Percentiles rank a stretch among this genome's conserved stretches.
Conservation (phyloP, 1,140 invertebrate species). For the Drosophila nasuta region DNA sequence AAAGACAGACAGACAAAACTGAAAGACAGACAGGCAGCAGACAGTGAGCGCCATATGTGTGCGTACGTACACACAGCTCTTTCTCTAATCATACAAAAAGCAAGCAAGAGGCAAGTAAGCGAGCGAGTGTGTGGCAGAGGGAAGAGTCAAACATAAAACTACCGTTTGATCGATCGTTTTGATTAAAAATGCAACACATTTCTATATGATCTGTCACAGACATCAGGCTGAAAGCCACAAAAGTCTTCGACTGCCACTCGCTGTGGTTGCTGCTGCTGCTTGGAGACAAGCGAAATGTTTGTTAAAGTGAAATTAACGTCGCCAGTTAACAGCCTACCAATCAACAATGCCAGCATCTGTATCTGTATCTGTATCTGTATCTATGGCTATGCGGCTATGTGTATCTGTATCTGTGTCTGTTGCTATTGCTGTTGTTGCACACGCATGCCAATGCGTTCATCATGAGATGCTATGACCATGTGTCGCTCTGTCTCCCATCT, state of each 20-base stretch:
- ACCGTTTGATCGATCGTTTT: constrained; percentile 84
- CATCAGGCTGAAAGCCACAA: constrained; percentile 66
- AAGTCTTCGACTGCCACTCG: constrained; percentile 50
- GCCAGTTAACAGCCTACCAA: constrained; percentile 74
- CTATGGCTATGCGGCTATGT: not conserved
- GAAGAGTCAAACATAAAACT: constrained; percentile 70
- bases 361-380: constrained; percentile 39
- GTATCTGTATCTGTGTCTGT: constrained; percentile 25
- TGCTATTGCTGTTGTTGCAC: constrained; percentile 2
- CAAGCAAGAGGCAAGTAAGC: constrained; percentile 17
- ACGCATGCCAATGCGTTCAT: constrained; percentile 31
- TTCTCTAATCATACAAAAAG: constrained; percentile 30
- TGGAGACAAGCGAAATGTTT: constrained; percentile 80
- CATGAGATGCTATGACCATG: constrained; percentile 5
- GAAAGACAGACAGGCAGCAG: not conserved
- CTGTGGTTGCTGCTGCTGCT: constrained; percentile 38
- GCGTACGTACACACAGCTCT: constrained; percentile 19
- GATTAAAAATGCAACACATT: constrained; percentile 85
- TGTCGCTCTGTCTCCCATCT: too few relatives aligned
- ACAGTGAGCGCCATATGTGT: constrained; percentile 60
- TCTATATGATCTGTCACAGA: constrained; percentile 83
- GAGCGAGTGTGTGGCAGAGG: constrained; percentile 35
- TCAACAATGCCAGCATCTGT: constrained; percentile 75
- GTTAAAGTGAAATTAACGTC: constrained; percentile 84
- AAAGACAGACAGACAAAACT: not conserved